Evolutionary conservation across 2,797 vertebrate species (phyloP).

Genomic region (Xenentodon cancila): DNA sequence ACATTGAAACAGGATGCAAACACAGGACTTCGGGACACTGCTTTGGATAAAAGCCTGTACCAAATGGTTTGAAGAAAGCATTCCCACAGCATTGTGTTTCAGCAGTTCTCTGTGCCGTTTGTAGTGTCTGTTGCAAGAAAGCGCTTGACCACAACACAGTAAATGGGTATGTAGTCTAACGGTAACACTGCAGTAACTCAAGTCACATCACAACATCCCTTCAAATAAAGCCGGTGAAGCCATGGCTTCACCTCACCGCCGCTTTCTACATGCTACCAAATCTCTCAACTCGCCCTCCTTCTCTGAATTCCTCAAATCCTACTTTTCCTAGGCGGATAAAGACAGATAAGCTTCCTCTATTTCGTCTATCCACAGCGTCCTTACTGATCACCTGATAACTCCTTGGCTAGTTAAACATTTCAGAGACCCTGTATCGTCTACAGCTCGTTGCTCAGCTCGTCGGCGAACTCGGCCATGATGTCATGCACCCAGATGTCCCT

Average conservation of each 20-base stretch:
- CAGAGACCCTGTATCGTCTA: slow-evolving; percentile 25
- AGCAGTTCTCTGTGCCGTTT: slow-evolving; percentile 17
- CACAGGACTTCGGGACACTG: slow-evolving; percentile 14
- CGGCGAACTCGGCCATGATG: slow-evolving; percentile 92
- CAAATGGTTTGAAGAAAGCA: neutral
- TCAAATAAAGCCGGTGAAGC: no score
- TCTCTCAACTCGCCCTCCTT: neutral
- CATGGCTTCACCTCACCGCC: no score
- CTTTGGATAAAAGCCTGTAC: slow-evolving; percentile 33
- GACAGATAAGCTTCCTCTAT: slow-evolving; percentile 23
- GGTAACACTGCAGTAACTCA: slow-evolving; percentile 57
- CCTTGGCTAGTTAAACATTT: slow-evolving; percentile 5
- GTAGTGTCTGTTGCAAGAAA: slow-evolving; percentile 9
- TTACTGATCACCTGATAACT: slow-evolving; percentile 5
- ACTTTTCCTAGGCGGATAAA: slow-evolving; percentile 32
- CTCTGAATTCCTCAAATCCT: slow-evolving; percentile 4
- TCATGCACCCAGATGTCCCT: slow-evolving; percentile 96
- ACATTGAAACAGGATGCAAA: slow-evolving; percentile 21
- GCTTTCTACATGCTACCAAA: neutral
- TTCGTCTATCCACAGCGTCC: neutral
- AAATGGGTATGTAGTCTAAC: slow-evolving; percentile 15
- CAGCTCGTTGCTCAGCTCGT: slow-evolving; percentile 76
- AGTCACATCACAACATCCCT: slow-evolving; percentile 42
- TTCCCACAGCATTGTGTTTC: slow-evolving; percentile 20
- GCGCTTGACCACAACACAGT: slow-evolving; percentile 32